phyloP scores from a whole-genome alignment of 2,797 vertebrate genomes.

The Echiichthys vipera region DNA sequence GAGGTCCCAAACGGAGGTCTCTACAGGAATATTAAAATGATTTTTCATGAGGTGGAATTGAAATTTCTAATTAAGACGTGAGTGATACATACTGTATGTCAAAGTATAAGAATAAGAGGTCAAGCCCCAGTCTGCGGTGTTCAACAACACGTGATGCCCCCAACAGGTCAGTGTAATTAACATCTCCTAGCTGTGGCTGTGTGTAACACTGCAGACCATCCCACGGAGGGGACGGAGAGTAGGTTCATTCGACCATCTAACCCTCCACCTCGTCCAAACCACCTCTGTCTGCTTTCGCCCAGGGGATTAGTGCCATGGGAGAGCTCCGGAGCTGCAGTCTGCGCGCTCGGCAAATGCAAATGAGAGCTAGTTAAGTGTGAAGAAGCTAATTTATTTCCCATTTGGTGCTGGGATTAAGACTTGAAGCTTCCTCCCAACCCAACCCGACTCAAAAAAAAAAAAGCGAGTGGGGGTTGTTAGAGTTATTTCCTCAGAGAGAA shows the following conservation, averaged over 20 bases:
- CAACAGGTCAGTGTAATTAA: constrained; percentile 37
- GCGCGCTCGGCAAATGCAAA: constrained; percentile 85
- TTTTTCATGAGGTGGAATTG: not conserved
- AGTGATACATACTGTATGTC: constrained; percentile 7
- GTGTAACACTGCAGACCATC: constrained; percentile 32
- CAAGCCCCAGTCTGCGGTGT: not conserved
- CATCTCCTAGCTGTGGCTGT: constrained; percentile 8
- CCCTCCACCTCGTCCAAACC: constrained; percentile 50
- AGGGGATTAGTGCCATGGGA: constrained; percentile 87
- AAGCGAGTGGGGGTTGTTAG: constrained; percentile 42
- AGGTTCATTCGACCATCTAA: constrained; percentile 56
- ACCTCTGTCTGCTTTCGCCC: constrained; percentile 76
- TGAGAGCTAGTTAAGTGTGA: constrained; percentile 92
- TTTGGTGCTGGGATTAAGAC: constrained; percentile 89
- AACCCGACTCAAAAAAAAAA: constrained; percentile 45
- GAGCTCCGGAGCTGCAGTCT: constrained; percentile 76
- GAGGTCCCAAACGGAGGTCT: not conserved
- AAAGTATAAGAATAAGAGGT: constrained; percentile 18
- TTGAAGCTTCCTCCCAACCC: constrained; percentile 84
- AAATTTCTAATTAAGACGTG: constrained; percentile 19
- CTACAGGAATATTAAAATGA: not conserved
- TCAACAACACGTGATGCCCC: not conserved
- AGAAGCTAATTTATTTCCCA: constrained; percentile 93
- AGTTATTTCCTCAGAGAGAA: constrained; percentile 65
- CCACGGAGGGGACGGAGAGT: constrained; percentile 44